Evolutionary conservation across 1,140 invertebrate species (phyloP), one percentile per base, ranked within the genome.

Genomic region (Rhizoglyphus robini): DNA sequence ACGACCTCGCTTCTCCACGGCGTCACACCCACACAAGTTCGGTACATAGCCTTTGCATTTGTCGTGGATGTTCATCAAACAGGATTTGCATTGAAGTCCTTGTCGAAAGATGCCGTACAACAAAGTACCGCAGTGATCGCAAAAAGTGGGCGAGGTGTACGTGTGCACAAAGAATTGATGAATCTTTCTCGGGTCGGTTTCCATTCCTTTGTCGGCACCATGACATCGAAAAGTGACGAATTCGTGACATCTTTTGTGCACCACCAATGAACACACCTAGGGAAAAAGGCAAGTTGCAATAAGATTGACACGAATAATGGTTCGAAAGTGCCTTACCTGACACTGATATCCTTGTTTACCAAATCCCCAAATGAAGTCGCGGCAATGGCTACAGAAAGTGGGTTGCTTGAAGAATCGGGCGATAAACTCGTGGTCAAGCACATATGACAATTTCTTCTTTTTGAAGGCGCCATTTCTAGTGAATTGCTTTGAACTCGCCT

Each of bases 1-100:
- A 69, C 96, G 82, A 47, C 96, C 96, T 70, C 96, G 82, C 69
- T 96, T 83, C 79, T 99, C 96, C 5, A 96, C 99, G 78, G 98
- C 94, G 80, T 99, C 96, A 78, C 94, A 96, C 68, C 96, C 96
- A 77, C 96, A 98, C 65, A 99, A 81, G 79, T 96, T 96, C 64
- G 96, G 96, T 65, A 99, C 93, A 71, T 91, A 95, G 77, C 90
- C 91, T 77, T 94, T 87, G 82, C 96, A 99, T 75, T 90, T 81
- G 79, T 98, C 96, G 82, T 99, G 96, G 60, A 98, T 93, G 81
- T 99, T 99, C 89, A 98, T 97, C 80, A 98, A 93, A 83, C 96
- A 99, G 83, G 90, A 20, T 63, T 64, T 63, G 41, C 70, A 71
- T 47, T 69, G 67, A n/a, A 61, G 48, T 11, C 70, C 70, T 47